phyloP scores from a whole-genome alignment of 2,113 vertebrate species.

The Callaeas wilsoni region DNA sequence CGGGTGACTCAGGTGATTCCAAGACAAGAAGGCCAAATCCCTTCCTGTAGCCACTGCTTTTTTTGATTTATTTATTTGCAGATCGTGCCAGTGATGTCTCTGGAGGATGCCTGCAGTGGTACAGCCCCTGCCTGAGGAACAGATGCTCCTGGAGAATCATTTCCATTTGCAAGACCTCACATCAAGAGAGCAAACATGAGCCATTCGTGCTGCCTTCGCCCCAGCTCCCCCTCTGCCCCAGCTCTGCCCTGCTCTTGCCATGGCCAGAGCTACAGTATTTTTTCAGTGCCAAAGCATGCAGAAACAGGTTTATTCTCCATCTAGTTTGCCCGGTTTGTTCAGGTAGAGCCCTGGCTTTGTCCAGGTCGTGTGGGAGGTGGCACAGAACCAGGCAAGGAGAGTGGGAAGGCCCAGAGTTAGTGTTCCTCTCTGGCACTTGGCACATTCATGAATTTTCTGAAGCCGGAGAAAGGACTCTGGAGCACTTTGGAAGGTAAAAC shows the following conservation, averaged over 20 bases:
- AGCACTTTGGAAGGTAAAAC: not conserved
- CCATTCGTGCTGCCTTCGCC: not conserved
- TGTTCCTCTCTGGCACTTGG: not conserved
- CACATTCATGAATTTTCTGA: not conserved
- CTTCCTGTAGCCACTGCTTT: not conserved
- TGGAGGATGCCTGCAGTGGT: constrained; percentile 27
- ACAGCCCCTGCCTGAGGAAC: constrained; percentile 23
- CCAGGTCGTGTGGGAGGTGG: not conserved
- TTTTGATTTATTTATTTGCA: not conserved
- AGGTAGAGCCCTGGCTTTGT: not conserved
- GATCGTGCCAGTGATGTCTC: not conserved
- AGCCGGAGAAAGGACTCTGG: not conserved
- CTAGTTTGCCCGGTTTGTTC: not conserved
- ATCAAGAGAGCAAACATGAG: not conserved
- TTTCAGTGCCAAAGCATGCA: not conserved
- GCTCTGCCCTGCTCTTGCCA: not conserved
- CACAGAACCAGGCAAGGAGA: not conserved
- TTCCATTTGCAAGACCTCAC: constrained; percentile 5
- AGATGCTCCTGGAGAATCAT: not conserved
- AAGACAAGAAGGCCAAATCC: not conserved
- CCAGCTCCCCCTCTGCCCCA: not conserved
- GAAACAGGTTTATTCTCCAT: not conserved
- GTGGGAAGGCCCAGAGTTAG: not conserved
- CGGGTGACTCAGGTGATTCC: not conserved
- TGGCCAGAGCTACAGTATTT: not conserved